Evolutionary conservation across 2,888 invertebrate genomes (phyloP).

Genomic region (Heliconius aoede): DNA sequence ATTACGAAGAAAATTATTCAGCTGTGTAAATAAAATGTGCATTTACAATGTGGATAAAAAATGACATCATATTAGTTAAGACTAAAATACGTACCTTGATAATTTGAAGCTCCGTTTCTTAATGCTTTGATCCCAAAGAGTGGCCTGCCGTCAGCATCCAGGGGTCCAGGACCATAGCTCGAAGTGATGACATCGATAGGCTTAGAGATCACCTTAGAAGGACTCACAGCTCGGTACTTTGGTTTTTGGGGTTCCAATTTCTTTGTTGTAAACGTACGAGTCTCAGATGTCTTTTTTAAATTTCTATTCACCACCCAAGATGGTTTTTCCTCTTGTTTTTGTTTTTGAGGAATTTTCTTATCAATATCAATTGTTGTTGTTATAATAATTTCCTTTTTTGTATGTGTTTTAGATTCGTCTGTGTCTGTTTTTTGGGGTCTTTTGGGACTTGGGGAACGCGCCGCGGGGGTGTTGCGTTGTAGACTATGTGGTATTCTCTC

Average conservation of each 20-base stretch:
- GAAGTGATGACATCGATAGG: constrained; percentile 88
- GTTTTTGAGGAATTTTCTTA: constrained; percentile 66
- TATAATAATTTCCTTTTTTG: constrained; percentile 65
- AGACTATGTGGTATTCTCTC: constrained; percentile 40
- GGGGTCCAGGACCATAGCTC: constrained; percentile 92
- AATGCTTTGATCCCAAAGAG: constrained; percentile 91
- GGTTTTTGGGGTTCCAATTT: constrained; percentile 73
- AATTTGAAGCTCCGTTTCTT: constrained; percentile 84
- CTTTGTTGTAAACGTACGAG: constrained; percentile 67
- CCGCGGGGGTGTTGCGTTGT: constrained; percentile 44
- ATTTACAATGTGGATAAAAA: constrained; percentile 35
- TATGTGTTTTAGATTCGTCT: constrained; percentile 21
- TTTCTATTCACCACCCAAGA: constrained; percentile 86
- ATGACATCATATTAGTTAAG: constrained; percentile 17
- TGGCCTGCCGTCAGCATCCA: constrained; percentile 90
- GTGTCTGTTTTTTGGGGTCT: constrained; percentile 52
- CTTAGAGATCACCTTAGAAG: constrained; percentile 71
- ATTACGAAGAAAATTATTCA: constrained; percentile 17
- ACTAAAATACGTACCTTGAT: constrained; percentile 81
- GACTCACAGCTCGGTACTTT: constrained; percentile 70
- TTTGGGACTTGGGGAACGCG: constrained; percentile 65
- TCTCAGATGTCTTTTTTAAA: constrained; percentile 81
- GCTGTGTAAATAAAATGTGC: constrained; percentile 43
- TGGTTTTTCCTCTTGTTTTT: constrained; percentile 81
- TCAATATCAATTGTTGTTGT: constrained; percentile 66